Percentiles rank a stretch among this genome's conserved stretches.
Conservation (phyloP, 2,113 vertebrate genomes). For the Hemiscyllium ocellatum region DNA sequence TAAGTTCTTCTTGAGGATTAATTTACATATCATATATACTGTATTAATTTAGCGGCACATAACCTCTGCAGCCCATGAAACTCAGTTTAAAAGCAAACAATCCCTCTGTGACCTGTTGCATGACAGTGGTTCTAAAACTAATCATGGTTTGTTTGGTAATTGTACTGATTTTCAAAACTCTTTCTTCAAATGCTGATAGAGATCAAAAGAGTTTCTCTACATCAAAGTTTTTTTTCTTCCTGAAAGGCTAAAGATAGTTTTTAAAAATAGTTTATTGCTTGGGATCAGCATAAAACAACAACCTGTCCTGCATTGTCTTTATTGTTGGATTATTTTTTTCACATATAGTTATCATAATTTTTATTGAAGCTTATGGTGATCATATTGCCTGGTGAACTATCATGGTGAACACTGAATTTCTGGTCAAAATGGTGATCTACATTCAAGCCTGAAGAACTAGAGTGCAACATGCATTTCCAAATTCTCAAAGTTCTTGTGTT, state of each 20-base stretch:
- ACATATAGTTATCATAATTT: not conserved
- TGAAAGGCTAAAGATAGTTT: not conserved
- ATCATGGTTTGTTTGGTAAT: not conserved
- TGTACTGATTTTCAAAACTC: not conserved
- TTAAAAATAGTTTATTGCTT: not conserved
- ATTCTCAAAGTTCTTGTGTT: not conserved
- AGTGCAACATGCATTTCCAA: not conserved
- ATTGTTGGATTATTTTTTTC: not conserved
- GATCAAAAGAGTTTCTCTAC: not conserved
- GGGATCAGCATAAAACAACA: not conserved
- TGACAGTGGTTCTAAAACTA: not conserved
- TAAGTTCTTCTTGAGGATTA: not conserved
- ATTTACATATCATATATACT: not conserved
- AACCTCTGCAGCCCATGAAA: not conserved
- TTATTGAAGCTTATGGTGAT: not conserved
- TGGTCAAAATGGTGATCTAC: not conserved
- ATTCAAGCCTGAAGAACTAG: not conserved
- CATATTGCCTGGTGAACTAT: not conserved
- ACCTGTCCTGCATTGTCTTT: not conserved
- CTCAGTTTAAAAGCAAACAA: not conserved
- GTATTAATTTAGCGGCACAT: not conserved
- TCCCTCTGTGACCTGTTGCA: not conserved
- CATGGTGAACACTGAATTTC: not conserved
- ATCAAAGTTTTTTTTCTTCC: not conserved
- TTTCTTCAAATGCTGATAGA: not conserved